Conservation (phyloP, 2,797 vertebrate species). For the Peromyscus melanophrys region DNA sequence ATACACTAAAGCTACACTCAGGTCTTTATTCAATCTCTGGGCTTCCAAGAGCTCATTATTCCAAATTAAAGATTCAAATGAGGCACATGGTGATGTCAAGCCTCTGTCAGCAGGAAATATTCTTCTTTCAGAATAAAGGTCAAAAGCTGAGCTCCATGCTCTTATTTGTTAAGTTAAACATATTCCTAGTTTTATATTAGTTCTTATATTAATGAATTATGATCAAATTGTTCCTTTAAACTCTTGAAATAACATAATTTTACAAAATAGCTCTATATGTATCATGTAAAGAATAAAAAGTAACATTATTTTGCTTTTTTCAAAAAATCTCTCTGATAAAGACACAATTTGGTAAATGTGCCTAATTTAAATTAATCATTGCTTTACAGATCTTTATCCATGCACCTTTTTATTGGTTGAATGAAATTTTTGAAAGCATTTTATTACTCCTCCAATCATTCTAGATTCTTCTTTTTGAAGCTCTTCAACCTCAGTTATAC, state of each 20-base stretch:
- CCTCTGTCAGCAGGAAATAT: background rate
- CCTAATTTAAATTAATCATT: conserved; percentile 4
- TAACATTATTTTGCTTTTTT: conserved; percentile 14
- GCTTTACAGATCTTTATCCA: background rate
- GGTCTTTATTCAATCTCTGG: conserved; percentile 1
- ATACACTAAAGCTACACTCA: background rate
- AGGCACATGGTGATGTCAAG: background rate
- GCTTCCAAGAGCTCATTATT: background rate
- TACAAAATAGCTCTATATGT: background rate
- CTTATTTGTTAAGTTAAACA: conserved; percentile 2
- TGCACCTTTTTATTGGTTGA: background rate
- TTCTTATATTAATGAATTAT: conserved; percentile 42
- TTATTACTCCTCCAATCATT: background rate
- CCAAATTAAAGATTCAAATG: conserved; percentile 34
- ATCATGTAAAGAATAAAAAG: conserved; percentile 46
- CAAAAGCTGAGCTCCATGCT: background rate
- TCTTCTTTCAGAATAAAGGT: background rate
- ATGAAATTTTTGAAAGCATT: conserved; percentile 18
- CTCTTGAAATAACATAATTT: conserved; percentile 11
- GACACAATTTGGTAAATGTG: background rate
- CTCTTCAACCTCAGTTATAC: conserved; percentile 21
- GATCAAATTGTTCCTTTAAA: conserved; percentile 37
- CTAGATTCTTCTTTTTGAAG: conserved; percentile 19
- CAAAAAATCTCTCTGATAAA: conserved; percentile 7
- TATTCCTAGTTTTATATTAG: conserved; percentile 14